Conservation (phyloP, 1,140 invertebrate species). For the Pogonomyrmex barbatus region DNA sequence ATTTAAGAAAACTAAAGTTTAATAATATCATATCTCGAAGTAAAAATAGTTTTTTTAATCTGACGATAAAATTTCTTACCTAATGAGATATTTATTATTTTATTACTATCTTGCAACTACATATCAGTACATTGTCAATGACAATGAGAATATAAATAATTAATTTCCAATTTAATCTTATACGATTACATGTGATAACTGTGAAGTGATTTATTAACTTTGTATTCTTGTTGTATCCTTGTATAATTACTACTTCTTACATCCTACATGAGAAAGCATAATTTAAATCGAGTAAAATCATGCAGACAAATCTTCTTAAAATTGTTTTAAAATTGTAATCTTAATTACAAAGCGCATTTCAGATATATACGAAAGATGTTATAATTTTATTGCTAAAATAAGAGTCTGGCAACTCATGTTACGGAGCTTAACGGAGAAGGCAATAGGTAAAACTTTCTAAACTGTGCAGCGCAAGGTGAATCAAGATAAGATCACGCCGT, state of each 20-base stretch:
- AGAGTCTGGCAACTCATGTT: not conserved
- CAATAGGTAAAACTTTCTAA: slow-evolving; percentile 44
- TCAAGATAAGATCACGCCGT: slow-evolving; percentile 31
- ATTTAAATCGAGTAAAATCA: slow-evolving; percentile 25
- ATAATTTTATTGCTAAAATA: slow-evolving; percentile 1
- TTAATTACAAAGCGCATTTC: not conserved
- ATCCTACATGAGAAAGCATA: not conserved
- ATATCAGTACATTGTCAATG: not conserved
- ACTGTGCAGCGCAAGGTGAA: slow-evolving; percentile 7
- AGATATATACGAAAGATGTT: not conserved
- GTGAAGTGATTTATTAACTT: slow-evolving; percentile 19
- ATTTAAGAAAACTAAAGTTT: not conserved
- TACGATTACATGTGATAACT: not conserved
- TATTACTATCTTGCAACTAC: not conserved
- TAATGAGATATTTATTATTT: not conserved
- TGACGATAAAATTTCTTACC: not conserved
- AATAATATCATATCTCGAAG: not conserved
- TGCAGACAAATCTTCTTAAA: not conserved
- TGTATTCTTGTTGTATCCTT: not conserved
- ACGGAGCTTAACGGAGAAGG: not conserved
- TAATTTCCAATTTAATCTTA: not conserved
- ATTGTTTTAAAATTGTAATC: not conserved
- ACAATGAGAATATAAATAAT: not conserved
- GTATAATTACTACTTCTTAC: not conserved
- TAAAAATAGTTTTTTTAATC: not conserved